A percentile compares a stretch with the other conserved stretches of the same genome.
phyloP scores from a whole-genome alignment of 2,888 invertebrate genomes.

The Scaptomyza flava region DNA sequence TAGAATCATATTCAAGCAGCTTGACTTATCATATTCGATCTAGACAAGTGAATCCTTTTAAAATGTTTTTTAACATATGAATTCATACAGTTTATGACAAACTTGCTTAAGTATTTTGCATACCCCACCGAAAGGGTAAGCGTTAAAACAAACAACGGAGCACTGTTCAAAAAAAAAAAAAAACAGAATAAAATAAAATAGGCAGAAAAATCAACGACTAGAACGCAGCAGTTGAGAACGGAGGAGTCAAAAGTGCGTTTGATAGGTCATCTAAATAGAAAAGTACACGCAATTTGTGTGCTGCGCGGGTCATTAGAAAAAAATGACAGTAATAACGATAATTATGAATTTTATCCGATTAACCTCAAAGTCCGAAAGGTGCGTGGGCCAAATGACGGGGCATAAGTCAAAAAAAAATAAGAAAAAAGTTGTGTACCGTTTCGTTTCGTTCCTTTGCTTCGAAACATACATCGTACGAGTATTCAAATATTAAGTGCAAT shows the following conservation, averaged over 20 bases:
- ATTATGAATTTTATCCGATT: conserved; percentile 85
- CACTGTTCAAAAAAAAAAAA: conserved; percentile 2
- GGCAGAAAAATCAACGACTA: conserved; percentile 46
- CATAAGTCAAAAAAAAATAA: conserved; percentile 48
- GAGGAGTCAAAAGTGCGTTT: conserved; percentile 74
- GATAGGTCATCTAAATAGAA: conserved; percentile 83
- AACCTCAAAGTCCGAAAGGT: conserved; percentile 53
- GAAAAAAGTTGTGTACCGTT: conserved; percentile 37
- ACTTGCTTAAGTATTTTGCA: fast-evolving
- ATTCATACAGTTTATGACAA: neutral
- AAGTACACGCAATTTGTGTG: conserved; percentile 79
- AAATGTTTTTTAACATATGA: too few relatives aligned
- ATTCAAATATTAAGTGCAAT: conserved; percentile 78
- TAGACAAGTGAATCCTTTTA: neutral
- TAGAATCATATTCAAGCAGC: too few relatives aligned
- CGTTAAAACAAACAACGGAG: conserved; percentile 28
- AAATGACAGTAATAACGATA: conserved; percentile 84
- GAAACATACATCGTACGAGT: conserved; percentile 13
- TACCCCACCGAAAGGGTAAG: conserved; percentile 5
- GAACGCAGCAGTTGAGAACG: conserved; percentile 18
- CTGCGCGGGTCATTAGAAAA: conserved; percentile 68
- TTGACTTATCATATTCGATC: too few relatives aligned
- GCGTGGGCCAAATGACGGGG: conserved; percentile 53
- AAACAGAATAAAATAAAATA: too few relatives aligned
- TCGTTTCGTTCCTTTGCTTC: conserved; percentile 10